phyloP scores from a whole-genome alignment of 2,797 vertebrate species.

The Cirrhinus molitorella region DNA sequence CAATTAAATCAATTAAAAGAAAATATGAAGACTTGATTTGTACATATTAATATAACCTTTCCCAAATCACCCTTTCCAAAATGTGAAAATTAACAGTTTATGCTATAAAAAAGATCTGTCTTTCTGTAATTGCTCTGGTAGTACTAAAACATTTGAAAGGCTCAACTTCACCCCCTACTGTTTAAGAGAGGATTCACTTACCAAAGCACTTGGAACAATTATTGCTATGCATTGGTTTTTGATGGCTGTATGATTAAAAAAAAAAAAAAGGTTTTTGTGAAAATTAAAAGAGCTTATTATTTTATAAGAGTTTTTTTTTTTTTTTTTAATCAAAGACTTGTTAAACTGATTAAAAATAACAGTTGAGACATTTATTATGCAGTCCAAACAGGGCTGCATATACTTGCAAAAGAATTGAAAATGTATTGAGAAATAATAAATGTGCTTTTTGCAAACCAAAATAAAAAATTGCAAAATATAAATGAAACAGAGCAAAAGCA shows the following conservation, averaged over 20 bases:
- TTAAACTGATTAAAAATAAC: neutral
- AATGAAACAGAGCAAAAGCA: no score
- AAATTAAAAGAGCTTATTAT: neutral
- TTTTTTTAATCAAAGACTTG: neutral
- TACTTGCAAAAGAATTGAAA: no score
- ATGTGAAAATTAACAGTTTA: neutral
- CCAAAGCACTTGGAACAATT: neutral
- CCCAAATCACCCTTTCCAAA: neutral
- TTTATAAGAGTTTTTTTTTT: neutral
- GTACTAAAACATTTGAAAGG: neutral
- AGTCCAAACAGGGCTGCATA: no score
- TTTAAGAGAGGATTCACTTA: neutral
- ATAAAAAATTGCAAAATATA: no score
- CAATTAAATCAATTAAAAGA: neutral
- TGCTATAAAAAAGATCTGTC: neutral
- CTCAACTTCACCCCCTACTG: slow-evolving; percentile 17
- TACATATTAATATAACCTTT: neutral
- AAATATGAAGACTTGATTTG: neutral
- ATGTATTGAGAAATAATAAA: no score
- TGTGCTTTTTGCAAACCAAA: no score
- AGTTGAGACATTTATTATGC: no score
- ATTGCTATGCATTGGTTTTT: neutral
- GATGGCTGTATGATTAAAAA: no score
- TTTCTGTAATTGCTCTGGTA: neutral
- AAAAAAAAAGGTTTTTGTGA: neutral